Conservation (phyloP, 1,140 invertebrate genomes). For the Drosophila pachea region DNA sequence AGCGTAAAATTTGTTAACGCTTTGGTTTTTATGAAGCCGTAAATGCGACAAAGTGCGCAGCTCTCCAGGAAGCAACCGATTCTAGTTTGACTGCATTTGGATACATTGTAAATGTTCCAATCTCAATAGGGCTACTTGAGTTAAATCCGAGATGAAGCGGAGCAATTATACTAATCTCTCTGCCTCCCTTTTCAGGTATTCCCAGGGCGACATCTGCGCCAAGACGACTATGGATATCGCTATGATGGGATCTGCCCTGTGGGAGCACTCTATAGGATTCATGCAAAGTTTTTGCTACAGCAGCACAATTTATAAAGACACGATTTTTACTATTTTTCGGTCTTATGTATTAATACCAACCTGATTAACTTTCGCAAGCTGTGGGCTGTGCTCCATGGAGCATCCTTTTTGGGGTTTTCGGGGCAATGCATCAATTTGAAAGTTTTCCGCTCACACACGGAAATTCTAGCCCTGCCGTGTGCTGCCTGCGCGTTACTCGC, state of each 20-base stretch:
- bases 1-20: constrained; percentile 71
- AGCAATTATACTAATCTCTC: too few species aligned
- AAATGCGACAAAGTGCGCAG: constrained; percentile 63
- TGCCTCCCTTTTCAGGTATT: too few species aligned
- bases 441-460: constrained; percentile 20
- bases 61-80: constrained; percentile 25
- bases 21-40: constrained; percentile 64
- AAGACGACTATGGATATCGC: too few species aligned
- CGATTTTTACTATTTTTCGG: neutral
- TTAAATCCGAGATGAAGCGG: too few species aligned
- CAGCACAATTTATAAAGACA: neutral
- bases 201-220: too few species aligned
- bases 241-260: too few species aligned
- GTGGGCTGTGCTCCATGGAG: too few species aligned
- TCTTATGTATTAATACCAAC: neutral
- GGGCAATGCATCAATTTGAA: constrained; percentile 29
- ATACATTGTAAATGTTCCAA: neutral
- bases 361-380: constrained; percentile 4
- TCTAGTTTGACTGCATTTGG: neutral
- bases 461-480: neutral
- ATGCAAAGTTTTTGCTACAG: neutral
- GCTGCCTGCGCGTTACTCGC: neutral
- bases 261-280: too few species aligned
- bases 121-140: neutral
- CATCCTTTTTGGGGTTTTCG: neutral